A percentile compares a stretch with the other conserved stretches of the same genome.
These are phyloP conservation scores for Atethmia centrago DNA, from an alignment of 2,888 invertebrate genomes.

Conservation along the genomic window DNA sequence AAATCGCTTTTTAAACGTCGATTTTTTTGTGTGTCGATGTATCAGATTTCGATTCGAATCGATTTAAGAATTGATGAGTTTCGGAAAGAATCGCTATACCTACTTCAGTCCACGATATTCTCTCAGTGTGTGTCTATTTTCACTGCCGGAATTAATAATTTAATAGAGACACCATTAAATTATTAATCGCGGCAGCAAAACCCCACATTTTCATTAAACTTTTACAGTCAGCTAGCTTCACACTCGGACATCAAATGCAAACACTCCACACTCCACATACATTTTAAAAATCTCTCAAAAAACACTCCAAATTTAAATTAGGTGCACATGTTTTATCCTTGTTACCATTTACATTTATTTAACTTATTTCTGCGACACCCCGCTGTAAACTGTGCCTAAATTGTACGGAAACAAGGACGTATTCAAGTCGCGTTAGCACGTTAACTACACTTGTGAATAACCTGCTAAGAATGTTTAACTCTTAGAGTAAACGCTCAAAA, in stretches of 20 bases:
- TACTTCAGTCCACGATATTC: background rate
- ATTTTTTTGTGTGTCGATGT: no score
- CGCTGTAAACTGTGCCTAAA: slow-evolving; percentile 63
- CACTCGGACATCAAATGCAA: slow-evolving; percentile 37
- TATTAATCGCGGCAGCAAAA: slow-evolving; percentile 18
- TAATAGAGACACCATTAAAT: background rate
- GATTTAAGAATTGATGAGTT: no score
- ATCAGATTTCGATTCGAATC: no score
- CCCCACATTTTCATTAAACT: slow-evolving; percentile 21
- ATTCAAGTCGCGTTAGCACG: slow-evolving; percentile 59
- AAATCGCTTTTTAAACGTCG: no score
- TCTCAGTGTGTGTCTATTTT: background rate
- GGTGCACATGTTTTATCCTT: slow-evolving; percentile 43
- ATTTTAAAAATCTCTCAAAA: slow-evolving; percentile 30
- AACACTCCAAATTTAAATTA: slow-evolving; percentile 31
- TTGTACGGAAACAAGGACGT: slow-evolving; percentile 65
- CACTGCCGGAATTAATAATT: no score
- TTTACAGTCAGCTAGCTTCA: slow-evolving; percentile 35
- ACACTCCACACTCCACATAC: slow-evolving; percentile 10
- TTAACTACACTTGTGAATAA: slow-evolving; percentile 63
- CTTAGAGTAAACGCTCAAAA: slow-evolving; percentile 44
- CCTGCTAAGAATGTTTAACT: slow-evolving; percentile 61
- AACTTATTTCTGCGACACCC: slow-evolving; percentile 59
- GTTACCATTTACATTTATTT: slow-evolving; percentile 59
- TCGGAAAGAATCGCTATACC: no score